A percentile compares a stretch with the other conserved stretches of the same genome.
phyloP scores from a whole-genome alignment of 2,888 invertebrate genomes.

The Campoletis raptor region DNA sequence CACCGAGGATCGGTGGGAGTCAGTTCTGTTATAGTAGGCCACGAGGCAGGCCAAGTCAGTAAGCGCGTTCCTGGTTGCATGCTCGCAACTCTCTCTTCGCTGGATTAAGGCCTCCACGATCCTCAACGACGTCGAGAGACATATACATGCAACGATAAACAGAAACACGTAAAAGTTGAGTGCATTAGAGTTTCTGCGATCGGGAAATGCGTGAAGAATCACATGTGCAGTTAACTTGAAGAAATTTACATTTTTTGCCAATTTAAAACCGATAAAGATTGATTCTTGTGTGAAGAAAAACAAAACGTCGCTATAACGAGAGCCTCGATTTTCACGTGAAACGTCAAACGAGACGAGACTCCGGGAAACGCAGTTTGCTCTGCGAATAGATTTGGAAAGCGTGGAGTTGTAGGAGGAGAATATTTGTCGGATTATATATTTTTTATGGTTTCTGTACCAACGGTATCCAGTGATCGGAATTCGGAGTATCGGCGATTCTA shows the following conservation, averaged over 20 bases:
- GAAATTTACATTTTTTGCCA: not conserved
- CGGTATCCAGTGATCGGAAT: constrained; percentile 6
- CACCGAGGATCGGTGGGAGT: constrained; percentile 80
- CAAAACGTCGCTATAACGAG: not conserved
- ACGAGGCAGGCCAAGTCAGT: constrained; percentile 79
- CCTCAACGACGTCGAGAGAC: constrained; percentile 50
- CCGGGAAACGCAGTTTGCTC: constrained; percentile 7
- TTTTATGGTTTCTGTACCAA: constrained; percentile 14
- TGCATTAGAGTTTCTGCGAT: constrained; percentile 13
- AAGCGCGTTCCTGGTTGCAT: constrained; percentile 79
- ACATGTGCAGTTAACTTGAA: constrained; percentile 6
- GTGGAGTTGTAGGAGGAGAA: constrained; percentile 1
- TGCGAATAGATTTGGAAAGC: constrained; percentile 27
- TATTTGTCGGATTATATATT: not conserved
- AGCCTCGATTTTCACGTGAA: not conserved
- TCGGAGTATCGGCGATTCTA: constrained; percentile 15
- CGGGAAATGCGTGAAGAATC: constrained; percentile 26
- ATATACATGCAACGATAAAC: constrained; percentile 7
- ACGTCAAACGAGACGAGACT: not conserved
- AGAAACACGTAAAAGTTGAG: not conserved
- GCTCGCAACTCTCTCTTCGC: constrained; percentile 82
- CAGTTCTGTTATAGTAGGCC: constrained; percentile 85
- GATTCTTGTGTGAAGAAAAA: not conserved
- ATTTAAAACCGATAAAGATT: constrained; percentile 6
- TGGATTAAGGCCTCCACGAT: constrained; percentile 73